Conservation (phyloP, 1,140 invertebrate genomes). For the Euglossa dilemma region DNA sequence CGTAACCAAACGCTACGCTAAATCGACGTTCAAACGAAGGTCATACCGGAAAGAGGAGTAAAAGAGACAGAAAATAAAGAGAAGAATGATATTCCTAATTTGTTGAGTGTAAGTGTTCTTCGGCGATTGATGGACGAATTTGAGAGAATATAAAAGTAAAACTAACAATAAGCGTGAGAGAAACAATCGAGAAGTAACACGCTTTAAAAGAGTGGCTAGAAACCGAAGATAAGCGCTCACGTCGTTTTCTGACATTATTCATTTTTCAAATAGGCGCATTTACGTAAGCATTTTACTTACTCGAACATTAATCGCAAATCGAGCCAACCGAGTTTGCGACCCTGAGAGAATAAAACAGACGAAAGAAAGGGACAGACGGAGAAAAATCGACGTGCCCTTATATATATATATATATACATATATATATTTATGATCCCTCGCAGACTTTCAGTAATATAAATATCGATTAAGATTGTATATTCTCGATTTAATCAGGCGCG, state of each 20-base stretch:
- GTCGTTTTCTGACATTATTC: slow-evolving; percentile 51
- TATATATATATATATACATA: neutral
- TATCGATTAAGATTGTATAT: slow-evolving; percentile 58
- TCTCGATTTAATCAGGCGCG: slow-evolving; percentile 37
- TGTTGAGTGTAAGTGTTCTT: neutral
- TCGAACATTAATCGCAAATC: slow-evolving; percentile 30
- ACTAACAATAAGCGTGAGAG: neutral
- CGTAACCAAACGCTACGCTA: neutral
- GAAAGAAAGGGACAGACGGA: neutral
- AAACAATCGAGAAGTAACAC: slow-evolving; percentile 7
- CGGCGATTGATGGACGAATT: neutral
- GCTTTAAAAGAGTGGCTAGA: neutral
- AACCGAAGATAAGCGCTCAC: slow-evolving; percentile 35
- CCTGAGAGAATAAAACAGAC: neutral
- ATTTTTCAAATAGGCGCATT: slow-evolving; percentile 54
- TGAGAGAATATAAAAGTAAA: neutral
- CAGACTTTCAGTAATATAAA: slow-evolving; percentile 56
- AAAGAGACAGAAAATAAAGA: neutral
- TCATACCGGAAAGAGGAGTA: neutral
- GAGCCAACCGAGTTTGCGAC: slow-evolving; percentile 57
- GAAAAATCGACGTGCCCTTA: neutral
- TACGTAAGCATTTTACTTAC: slow-evolving; percentile 61
- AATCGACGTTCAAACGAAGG: slow-evolving; percentile 10
- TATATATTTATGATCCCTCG: slow-evolving; percentile 48
- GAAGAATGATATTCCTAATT: neutral